phyloP scores from a whole-genome alignment of 2,888 invertebrate genomes.

The Ischnura elegans region DNA sequence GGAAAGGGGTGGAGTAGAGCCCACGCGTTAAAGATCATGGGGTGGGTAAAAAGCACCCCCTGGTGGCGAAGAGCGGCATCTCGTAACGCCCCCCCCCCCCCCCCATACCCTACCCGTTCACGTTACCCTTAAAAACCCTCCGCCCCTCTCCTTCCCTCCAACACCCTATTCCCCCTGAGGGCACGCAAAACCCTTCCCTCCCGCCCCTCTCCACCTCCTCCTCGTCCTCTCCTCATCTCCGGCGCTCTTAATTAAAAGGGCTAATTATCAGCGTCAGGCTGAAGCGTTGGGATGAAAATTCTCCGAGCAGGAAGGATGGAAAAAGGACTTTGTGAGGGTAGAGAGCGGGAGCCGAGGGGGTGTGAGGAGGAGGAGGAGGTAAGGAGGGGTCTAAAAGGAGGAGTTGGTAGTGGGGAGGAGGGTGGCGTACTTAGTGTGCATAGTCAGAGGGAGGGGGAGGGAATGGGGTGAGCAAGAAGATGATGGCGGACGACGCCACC shows the following conservation, averaged over 20 bases:
- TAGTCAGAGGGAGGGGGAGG: background rate
- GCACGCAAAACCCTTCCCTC: conserved; percentile 47
- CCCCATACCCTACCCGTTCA: background rate
- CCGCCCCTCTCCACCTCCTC: background rate
- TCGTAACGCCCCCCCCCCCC: background rate
- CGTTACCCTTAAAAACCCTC: conserved; percentile 4
- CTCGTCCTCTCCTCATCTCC: conserved; percentile 41
- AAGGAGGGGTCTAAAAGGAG: background rate
- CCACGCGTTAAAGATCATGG: background rate
- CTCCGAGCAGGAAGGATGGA: conserved; percentile 48
- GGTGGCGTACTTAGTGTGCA: background rate
- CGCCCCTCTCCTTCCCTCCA: background rate
- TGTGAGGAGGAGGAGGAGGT: background rate
- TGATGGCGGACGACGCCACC: background rate
- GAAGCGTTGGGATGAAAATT: conserved; percentile 67
- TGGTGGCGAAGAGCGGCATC: background rate
- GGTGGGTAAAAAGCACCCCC: background rate
- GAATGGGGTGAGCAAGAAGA: background rate
- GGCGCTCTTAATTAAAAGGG: conserved; percentile 66
- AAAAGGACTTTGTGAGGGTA: conserved; percentile 42
- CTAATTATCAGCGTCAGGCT: conserved; percentile 67
- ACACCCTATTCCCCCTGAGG: background rate
- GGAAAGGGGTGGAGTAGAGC: background rate
- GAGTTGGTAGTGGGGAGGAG: background rate
- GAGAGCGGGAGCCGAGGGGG: background rate